A percentile compares a stretch with the other conserved stretches of the same genome.
Conservation (phyloP, 2,113 vertebrate genomes). For the Paradoxurus hermaphroditus region DNA sequence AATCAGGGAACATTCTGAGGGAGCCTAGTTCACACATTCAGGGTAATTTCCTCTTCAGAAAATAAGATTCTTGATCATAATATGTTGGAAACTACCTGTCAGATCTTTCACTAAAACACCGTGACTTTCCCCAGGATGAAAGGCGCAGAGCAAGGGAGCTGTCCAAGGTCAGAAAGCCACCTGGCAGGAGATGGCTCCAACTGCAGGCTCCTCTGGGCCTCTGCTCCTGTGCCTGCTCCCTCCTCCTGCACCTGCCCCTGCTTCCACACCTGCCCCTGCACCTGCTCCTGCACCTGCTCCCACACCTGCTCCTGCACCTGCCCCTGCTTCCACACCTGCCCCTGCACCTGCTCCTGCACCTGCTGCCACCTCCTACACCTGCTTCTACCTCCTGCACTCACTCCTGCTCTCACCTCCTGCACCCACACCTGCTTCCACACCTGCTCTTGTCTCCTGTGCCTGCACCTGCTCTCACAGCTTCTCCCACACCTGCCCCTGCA, state of each 20-base stretch:
- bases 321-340: too few relatives aligned
- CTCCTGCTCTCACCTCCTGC: too few relatives aligned
- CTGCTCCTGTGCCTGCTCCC: neutral
- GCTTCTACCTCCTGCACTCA: too few relatives aligned
- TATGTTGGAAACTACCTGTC: neutral
- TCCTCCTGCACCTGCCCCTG: neutral
- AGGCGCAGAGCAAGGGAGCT: neutral
- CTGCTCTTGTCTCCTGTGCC: too few relatives aligned
- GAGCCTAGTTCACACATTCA: neutral
- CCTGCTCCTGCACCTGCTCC: neutral
- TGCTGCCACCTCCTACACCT: too few relatives aligned
- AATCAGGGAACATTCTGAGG: rapidly evolving
- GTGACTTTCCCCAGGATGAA: neutral
- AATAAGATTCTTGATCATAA: neutral
- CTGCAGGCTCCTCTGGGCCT: neutral
- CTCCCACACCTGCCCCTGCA: rapidly evolving
- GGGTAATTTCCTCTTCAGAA: neutral
- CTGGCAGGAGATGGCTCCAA: neutral
- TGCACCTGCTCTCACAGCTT: too few relatives aligned
- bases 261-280: neutral
- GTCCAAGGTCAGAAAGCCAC: too few relatives aligned
- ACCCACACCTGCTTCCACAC: too few relatives aligned
- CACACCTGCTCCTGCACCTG: neutral
- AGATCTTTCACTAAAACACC: neutral
- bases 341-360: too few relatives aligned